These are phyloP conservation scores for Tenualosa ilisha DNA, from an alignment of 2,797 vertebrate genomes.

Conservation along the genomic window DNA sequence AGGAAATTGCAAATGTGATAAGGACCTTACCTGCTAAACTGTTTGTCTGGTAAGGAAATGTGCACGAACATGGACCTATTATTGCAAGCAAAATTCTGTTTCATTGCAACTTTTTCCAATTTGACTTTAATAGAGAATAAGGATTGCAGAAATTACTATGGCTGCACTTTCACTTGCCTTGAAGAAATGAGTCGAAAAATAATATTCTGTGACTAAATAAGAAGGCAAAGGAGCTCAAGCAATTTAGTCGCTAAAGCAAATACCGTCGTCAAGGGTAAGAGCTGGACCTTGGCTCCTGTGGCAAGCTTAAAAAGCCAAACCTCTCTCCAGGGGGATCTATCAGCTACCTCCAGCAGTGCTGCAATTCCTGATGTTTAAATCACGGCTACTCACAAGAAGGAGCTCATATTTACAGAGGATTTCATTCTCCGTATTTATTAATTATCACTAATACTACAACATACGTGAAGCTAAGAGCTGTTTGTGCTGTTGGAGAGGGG, in stretches of 20 bases:
- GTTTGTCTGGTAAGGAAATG: background rate
- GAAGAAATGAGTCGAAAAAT: background rate
- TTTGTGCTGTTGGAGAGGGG: too few relatives aligned
- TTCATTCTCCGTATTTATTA: background rate
- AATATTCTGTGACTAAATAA: background rate
- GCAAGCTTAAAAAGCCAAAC: background rate
- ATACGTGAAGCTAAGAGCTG: background rate
- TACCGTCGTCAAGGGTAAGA: background rate
- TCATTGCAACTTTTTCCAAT: background rate
- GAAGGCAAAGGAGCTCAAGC: background rate
- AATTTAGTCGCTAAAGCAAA: background rate
- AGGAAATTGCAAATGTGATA: background rate
- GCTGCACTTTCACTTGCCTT: background rate
- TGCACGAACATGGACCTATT: background rate
- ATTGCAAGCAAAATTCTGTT: background rate
- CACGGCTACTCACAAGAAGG: background rate
- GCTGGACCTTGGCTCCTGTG: background rate
- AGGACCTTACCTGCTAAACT: background rate
- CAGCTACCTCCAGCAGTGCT: background rate
- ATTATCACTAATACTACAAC: background rate
- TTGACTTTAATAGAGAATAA: background rate
- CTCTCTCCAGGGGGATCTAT: background rate
- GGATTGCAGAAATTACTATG: background rate
- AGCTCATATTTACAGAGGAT: background rate
- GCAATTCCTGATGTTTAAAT: background rate